phyloP scores from a whole-genome alignment of 2,888 invertebrate species.

The Leucophenga maculata region DNA sequence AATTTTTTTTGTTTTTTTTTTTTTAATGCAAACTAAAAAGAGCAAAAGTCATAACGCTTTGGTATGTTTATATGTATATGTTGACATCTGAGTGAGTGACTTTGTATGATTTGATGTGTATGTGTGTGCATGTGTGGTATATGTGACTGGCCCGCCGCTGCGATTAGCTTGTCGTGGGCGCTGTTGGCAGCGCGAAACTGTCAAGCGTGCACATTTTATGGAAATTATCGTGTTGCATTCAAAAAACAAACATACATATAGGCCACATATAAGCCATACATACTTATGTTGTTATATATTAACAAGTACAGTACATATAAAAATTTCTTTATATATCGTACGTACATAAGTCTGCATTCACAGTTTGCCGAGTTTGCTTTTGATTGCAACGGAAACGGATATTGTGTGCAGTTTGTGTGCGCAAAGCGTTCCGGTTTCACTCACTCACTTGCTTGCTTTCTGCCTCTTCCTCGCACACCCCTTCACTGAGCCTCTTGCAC shows the following conservation, averaged over 20 bases:
- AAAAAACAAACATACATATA: not conserved
- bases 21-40: not conserved
- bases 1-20: too few relatives aligned
- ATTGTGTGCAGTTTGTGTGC: constrained; percentile 18
- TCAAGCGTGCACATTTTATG: not conserved
- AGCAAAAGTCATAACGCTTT: not conserved
- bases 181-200: constrained; percentile 1
- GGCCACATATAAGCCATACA: too few relatives aligned
- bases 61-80: not conserved
- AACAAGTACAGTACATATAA: not conserved
- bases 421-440: constrained; percentile 13
- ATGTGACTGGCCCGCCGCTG: not conserved
- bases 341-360: not conserved
- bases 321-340: not conserved
- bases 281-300: not conserved
- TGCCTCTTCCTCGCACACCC: too few relatives aligned
- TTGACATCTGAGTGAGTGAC: not conserved
- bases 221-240: constrained; percentile 10
- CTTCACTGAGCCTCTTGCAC: not conserved
- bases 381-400: constrained; percentile 18
- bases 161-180: constrained; percentile 5
- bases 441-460: not conserved
- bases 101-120: not conserved
- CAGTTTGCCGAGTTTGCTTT: not conserved
- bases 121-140: not conserved